phyloP scores from a whole-genome alignment of 2,113 vertebrate genomes.

The Labeo catla region DNA sequence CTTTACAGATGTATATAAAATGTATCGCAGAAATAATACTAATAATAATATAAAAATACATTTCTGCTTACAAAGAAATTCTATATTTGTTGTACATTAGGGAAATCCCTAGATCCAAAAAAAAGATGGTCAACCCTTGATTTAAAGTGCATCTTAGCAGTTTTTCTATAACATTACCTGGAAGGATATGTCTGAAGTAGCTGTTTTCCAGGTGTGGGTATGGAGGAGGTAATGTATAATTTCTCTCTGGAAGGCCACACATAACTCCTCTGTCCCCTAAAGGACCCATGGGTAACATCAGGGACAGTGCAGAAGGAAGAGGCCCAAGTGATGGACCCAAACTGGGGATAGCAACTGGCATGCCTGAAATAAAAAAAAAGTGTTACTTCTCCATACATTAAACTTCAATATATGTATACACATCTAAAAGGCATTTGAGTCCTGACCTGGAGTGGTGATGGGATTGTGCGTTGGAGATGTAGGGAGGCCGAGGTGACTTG shows the following conservation, averaged over 20 bases:
- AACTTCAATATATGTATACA: no score
- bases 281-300: conserved; percentile 97
- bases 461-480: conserved; percentile 91
- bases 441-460: conserved; percentile 87
- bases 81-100: no score
- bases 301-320: conserved; percentile 93
- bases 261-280: conserved; percentile 96
- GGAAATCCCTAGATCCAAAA: neutral
- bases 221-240: conserved; percentile 94
- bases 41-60: no score
- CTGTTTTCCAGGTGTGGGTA: conserved; percentile 98
- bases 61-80: no score
- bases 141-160: neutral
- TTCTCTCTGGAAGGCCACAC: conserved; percentile 96
- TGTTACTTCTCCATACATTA: neutral
- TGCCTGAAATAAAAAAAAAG: conserved; percentile 76
- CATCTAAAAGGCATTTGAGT: neutral
- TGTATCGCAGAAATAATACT: no score
- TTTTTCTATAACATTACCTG: conserved; percentile 31
- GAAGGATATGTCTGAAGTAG: conserved; percentile 94
- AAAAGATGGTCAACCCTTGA: neutral
- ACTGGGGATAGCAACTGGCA: conserved; percentile 96
- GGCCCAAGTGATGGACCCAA: conserved; percentile 92
- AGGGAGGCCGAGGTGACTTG: conserved; percentile 89
- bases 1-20: no score